These are phyloP conservation scores for Cynocephalus volans DNA, from an alignment of 2,113 vertebrate genomes.

Conservation along the genomic window DNA sequence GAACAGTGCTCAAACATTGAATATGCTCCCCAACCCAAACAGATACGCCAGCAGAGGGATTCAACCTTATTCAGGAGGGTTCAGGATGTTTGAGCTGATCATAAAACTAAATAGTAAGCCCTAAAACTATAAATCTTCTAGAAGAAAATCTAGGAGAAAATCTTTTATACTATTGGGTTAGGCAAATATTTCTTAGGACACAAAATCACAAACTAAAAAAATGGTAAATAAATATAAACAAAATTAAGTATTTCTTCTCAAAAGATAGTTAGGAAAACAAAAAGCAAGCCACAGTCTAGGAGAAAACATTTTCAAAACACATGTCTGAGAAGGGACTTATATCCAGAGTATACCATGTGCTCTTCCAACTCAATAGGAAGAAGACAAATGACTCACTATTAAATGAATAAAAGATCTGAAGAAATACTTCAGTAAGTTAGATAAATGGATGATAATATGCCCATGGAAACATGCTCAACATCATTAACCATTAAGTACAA, in stretches of 20 bases:
- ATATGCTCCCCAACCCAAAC: background rate
- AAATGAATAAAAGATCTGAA: constrained; percentile 29
- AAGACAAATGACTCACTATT: background rate
- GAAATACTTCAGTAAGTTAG: background rate
- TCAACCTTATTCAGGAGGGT: background rate
- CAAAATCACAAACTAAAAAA: background rate
- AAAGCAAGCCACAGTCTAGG: background rate
- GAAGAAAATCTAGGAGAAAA: background rate
- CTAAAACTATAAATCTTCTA: background rate
- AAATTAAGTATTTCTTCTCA: background rate
- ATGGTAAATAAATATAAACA: background rate
- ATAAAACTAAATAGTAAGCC: background rate
- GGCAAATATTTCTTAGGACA: background rate
- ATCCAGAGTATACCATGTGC: background rate
- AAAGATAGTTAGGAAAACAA: background rate
- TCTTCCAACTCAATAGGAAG: background rate
- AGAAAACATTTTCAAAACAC: background rate
- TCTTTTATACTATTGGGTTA: background rate
- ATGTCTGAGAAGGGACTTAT: background rate
- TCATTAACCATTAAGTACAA: constrained; percentile 21
- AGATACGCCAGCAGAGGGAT: background rate
- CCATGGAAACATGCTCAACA: background rate
- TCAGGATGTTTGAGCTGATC: background rate
- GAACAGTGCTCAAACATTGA: background rate
- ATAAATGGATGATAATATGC: background rate